A percentile compares a stretch with the other conserved stretches of the same genome.
phyloP scores from a whole-genome alignment of 2,113 vertebrate genomes.

The Forbesichthys papilliferus region DNA sequence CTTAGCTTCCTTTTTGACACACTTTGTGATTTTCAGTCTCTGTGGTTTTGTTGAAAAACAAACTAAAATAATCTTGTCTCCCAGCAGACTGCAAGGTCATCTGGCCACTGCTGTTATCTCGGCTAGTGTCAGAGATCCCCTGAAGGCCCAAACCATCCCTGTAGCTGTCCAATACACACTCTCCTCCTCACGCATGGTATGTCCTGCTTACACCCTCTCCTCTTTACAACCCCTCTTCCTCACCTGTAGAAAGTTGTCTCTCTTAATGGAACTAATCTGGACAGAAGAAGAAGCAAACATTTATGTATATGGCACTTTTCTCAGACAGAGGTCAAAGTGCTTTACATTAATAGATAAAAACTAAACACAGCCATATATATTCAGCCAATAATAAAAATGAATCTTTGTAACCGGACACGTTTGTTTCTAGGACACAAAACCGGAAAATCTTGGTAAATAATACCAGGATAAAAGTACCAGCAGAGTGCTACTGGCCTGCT shows the following conservation, averaged over 20 bases:
- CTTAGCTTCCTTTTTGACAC: neutral
- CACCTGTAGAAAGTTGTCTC: neutral
- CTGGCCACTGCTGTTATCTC: conserved; percentile 77
- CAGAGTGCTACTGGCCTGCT: too few species aligned
- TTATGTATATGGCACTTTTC: too few species aligned
- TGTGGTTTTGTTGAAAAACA: neutral
- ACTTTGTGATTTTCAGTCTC: neutral
- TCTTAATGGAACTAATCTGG: too few species aligned
- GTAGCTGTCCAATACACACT: conserved; percentile 76
- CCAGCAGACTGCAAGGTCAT: conserved; percentile 55
- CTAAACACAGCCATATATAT: too few species aligned
- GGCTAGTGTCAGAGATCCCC: conserved; percentile 67
- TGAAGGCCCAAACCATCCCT: conserved; percentile 60
- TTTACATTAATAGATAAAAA: too few species aligned
- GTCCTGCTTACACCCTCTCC: neutral
- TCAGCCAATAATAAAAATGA: too few species aligned
- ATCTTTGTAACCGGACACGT: too few species aligned
- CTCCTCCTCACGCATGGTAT: conserved; percentile 60
- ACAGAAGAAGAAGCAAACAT: too few species aligned
- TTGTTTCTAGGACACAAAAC: too few species aligned
- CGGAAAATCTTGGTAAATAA: too few species aligned
- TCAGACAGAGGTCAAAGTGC: too few species aligned
- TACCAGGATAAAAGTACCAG: too few species aligned
- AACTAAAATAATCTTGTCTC: neutral
- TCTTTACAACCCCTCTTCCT: neutral